Base-by-base conservation (phyloP, 2,797 vertebrate genomes). In the Coregonus ussuriensis region DNA sequence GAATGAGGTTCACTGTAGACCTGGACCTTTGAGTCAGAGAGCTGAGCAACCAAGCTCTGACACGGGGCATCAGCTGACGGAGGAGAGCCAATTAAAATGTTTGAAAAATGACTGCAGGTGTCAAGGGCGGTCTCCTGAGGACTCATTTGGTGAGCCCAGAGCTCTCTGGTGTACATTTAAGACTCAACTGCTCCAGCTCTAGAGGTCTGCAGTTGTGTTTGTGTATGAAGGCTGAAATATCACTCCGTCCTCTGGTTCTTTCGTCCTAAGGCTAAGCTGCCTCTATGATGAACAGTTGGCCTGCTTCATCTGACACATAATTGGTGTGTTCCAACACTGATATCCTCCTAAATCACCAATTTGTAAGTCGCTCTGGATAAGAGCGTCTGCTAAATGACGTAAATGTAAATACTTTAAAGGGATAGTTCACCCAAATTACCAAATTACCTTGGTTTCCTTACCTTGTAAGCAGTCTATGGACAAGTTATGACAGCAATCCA, bases 31-130 rank as follows among this genome's bases (percentile, higher is more conserved):
- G 79, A 86, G 77, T 84, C 70, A 73, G 53, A 41, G 74, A 47
- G 67, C 72, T 75, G 71, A 72, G 76, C 67, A 88, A 78, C 80
- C 76, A 84, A 81, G 78, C 78, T 76, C 67, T 25, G 70, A 77
- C 77, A 71, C 69, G 29, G 69, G 70, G 77, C 76, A 80, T 87
- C 85, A 84, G 79, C 85, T 87, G 84, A 85, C 88, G 83, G 81
- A 83, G 81, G 80, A 78, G 79, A 82, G 83, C 86, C 87, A 91
- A 91, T 88, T 89, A 88, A 82, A 91, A 67, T 74, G 62, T 86
- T 85, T 86, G 88, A 89, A 89, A 87, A 87, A 89, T 89, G 86
- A 85, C 83, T 85, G 81, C 85, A n/a, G n/a, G n/a, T n/a, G n/a
- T n/a, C n/a, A n/a, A n/a, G n/a, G n/a, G n/a, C n/a, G n/a, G n/a